Base-by-base conservation (phyloP, 1,140 invertebrate genomes). In the Drusus annulatus region DNA sequence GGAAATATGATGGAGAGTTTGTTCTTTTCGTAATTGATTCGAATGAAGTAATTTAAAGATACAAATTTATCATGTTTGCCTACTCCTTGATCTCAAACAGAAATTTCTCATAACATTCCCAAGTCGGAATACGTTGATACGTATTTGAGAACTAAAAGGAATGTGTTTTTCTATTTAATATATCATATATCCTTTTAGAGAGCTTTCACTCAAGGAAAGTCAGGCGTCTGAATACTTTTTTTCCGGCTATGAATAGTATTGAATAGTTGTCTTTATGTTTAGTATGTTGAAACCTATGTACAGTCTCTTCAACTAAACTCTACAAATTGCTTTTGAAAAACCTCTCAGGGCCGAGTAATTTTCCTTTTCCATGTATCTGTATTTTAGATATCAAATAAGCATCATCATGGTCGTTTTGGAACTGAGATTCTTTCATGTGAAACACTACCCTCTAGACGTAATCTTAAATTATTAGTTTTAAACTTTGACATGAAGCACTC, bases 301-400 rank as follows among this genome's bases (percentile, higher is more conserved):
- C 21, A 74, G 69, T 74, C 19, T 74, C 19, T 54, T 74, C 51
- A 56, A 28, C 69, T 74, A 56, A 54, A 76, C 73, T 56, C 31
- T 73, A 52, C 54, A 76, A 74, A 74, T 74, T 74, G 69, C 69
- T 56, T 74, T 74, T 52, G 23, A 74, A 54, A 28, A 74, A 28
- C 69, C 69, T 25, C 69, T 28, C 52, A 16, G 52, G 50, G 69
- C 54, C 28, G 3, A 21, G 74, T 19, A 7, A 19, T 60, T 62
- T 62, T 45, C 74, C 56, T n/a, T 60, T 76, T 5, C 56, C 10
- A 51, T 76, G 25, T 76, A 76, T 60, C 56, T 76, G 60, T 62
- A 62, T 76, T 76, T 76, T 28, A 76, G 60, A 76, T 76, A 60
- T 76, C 56, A 76, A 76, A 76, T 76, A 76, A 76, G 28, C 74